Conservation (phyloP, 1,140 invertebrate species). For the Scylla paramamosain region DNA sequence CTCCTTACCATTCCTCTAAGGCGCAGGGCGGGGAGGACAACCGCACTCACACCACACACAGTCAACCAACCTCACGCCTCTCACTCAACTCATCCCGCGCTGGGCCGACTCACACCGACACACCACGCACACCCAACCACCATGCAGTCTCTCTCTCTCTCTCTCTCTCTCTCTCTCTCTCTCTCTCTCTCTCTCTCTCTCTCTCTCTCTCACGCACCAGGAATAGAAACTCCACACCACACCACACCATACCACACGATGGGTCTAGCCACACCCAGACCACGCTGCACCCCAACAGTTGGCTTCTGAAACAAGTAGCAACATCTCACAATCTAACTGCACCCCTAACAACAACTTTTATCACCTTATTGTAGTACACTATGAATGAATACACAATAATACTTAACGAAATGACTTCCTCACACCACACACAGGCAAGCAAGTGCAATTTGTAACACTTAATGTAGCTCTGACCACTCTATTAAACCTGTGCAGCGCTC, state of each 20-base stretch:
- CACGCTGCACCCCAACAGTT: not conserved
- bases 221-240: not conserved
- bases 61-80: conserved; percentile 12
- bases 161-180: not conserved
- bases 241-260: conserved; percentile 28
- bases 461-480: conserved; percentile 28
- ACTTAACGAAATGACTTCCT: conserved; percentile 67
- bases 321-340: conserved; percentile 51
- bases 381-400: conserved; percentile 64
- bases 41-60: conserved; percentile 63
- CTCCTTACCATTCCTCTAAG: conserved; percentile 58
- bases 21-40: conserved; percentile 50
- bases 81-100: conserved; percentile 24
- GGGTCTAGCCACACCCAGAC: not conserved
- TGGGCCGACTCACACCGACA: not conserved
- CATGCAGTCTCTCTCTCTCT: not conserved
- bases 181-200: not conserved
- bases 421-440: conserved; percentile 61
- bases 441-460: conserved; percentile 56
- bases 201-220: not conserved
- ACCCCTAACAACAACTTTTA: conserved; percentile 59
- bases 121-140: not conserved
- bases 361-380: conserved; percentile 57
- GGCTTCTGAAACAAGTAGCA: conserved; percentile 10
- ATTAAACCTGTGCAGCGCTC: not conserved